A percentile compares a stretch with the other conserved stretches of the same genome.
These are phyloP conservation scores for Darevskia nairensis DNA, from an alignment of 2,797 vertebrate species.

Conservation along the genomic window DNA sequence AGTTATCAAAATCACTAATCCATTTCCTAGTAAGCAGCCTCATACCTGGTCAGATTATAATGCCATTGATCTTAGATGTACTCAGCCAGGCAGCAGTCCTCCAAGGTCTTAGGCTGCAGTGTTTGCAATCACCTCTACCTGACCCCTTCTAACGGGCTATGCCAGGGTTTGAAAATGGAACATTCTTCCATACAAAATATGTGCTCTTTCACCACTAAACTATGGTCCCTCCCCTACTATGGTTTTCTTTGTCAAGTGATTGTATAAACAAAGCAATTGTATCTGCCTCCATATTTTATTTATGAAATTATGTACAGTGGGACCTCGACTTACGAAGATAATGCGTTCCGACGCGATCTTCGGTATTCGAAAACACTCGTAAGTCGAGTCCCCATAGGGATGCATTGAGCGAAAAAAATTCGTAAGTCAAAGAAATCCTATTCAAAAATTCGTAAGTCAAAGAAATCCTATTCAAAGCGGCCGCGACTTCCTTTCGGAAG, in stretches of 20 bases:
- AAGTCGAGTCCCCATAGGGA: too few relatives aligned
- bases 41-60: not conserved
- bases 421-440: too few relatives aligned
- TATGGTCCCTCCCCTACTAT: not conserved
- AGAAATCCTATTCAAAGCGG: too few relatives aligned
- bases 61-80: not conserved
- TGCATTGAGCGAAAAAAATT: too few relatives aligned
- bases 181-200: not conserved
- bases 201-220: not conserved
- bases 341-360: too few relatives aligned
- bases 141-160: not conserved
- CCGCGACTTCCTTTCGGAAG: too few relatives aligned
- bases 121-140: not conserved
- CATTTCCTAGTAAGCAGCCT: not conserved
- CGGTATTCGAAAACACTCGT: too few relatives aligned
- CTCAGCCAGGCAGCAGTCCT: not conserved
- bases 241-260: not conserved
- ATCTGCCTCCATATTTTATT: not conserved
- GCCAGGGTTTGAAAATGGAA: too few relatives aligned
- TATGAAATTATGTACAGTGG: too few relatives aligned
- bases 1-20: not conserved
- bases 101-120: not conserved
- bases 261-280: not conserved
- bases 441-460: too few relatives aligned
- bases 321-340: too few relatives aligned